A percentile compares a stretch with the other conserved stretches of the same genome.
These are phyloP conservation scores for Catharus fuscescens DNA, from an alignment of 2,113 vertebrate species.

Conservation along the genomic window DNA sequence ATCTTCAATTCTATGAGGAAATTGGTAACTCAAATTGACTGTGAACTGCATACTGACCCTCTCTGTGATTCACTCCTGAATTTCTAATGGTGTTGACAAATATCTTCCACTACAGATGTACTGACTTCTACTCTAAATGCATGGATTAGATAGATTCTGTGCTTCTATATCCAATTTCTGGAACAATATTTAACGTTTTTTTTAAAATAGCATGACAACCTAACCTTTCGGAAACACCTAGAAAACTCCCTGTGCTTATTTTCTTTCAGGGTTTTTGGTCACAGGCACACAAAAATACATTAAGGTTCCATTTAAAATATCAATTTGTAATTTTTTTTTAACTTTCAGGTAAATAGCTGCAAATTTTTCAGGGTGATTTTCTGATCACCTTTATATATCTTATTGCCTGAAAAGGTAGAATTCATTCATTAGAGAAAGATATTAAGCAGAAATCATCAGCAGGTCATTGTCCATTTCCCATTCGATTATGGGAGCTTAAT, in stretches of 20 bases:
- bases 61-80: not conserved
- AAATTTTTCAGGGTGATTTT: not conserved
- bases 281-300: not conserved
- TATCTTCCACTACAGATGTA: not conserved
- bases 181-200: not conserved
- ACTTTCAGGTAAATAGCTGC: not conserved
- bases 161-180: not conserved
- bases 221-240: not conserved
- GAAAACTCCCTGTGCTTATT: not conserved
- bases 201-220: rapidly evolving
- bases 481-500: not conserved
- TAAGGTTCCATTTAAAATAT: not conserved
- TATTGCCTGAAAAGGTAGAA: not conserved
- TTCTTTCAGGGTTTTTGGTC: not conserved
- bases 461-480: not conserved
- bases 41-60: not conserved
- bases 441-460: not conserved
- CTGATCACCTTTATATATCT: not conserved
- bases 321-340: not conserved
- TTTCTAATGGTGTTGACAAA: not conserved
- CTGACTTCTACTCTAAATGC: not conserved
- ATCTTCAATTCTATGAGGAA: not conserved
- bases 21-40: not conserved
- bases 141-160: not conserved
- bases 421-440: not conserved